phyloP scores from a whole-genome alignment of 2,797 vertebrate species.

The Podarcis siculus region DNA sequence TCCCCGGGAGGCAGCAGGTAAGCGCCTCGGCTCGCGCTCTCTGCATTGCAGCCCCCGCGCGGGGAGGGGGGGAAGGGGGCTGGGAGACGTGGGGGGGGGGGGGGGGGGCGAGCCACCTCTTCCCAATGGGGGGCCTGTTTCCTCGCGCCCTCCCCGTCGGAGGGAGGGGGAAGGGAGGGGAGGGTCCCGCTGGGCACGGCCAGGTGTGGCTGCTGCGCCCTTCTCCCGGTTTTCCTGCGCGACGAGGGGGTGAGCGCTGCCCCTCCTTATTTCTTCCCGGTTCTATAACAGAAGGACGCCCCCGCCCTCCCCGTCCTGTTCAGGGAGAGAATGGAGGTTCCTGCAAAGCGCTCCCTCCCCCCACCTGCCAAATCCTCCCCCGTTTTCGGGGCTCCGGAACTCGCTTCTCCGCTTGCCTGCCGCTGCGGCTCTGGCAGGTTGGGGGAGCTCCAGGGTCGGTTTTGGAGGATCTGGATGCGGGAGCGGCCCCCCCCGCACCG shows the following conservation, averaged over 20 bases:
- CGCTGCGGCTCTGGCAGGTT: conserved; percentile 71
- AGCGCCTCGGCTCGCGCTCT: conserved; percentile 56
- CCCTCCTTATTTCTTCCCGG: not conserved
- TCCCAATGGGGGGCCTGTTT: not conserved
- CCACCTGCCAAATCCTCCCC: too few relatives aligned
- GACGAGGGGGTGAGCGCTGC: not conserved
- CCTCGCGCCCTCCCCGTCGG: not conserved
- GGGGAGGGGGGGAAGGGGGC: not conserved
- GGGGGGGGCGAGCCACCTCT: not conserved
- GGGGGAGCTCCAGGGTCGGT: conserved; percentile 82
- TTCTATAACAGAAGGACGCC: not conserved
- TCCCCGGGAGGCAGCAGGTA: conserved; percentile 78
- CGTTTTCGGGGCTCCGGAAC: too few relatives aligned
- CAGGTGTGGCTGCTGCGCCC: not conserved
- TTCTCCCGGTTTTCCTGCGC: not conserved
- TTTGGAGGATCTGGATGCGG: not conserved
- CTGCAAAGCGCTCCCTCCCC: too few relatives aligned
- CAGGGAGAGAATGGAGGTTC: too few relatives aligned
- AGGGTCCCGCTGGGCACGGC: not conserved
- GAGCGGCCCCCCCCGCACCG: not conserved
- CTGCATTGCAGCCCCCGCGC: conserved; percentile 76
- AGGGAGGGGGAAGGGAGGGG: not conserved
- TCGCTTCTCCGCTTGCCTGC: not conserved
- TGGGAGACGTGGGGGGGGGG: not conserved
- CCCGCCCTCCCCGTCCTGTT: not conserved